Evolutionary conservation across 2,888 invertebrate genomes (phyloP).

Genomic region (Smittia aterrima): DNA sequence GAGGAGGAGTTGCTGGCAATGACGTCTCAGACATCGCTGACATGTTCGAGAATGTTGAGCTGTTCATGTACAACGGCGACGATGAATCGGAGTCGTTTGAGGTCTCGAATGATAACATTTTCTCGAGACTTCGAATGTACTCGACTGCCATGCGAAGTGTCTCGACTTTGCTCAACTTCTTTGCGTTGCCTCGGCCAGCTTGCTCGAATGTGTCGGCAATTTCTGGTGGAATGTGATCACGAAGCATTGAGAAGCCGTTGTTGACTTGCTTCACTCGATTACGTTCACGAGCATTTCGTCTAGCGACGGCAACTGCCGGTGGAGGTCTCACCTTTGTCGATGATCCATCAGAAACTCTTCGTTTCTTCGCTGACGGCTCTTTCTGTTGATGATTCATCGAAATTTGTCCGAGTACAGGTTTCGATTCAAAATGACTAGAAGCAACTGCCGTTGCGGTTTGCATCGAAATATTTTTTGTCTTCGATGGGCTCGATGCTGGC

Average conservation of each 20-base stretch:
- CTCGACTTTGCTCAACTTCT: constrained; percentile 84
- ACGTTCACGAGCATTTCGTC: constrained; percentile 87
- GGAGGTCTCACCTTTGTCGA: constrained; percentile 53
- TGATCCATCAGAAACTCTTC: constrained; percentile 32
- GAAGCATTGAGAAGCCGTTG: constrained; percentile 83
- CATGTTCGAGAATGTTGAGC: constrained; percentile 53
- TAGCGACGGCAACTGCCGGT: constrained; percentile 77
- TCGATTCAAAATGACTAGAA: constrained; percentile 10
- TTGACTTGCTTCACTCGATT: constrained; percentile 92
- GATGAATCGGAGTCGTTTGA: constrained; percentile 54
- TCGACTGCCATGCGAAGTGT: constrained; percentile 87
- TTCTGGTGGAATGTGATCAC: constrained; percentile 82
- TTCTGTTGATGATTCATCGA: constrained; percentile 35
- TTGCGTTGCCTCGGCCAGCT: constrained; percentile 66
- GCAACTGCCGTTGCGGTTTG: not conserved
- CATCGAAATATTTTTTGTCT: constrained; percentile 20
- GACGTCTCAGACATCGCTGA: constrained; percentile 54
- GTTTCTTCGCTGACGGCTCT: constrained; percentile 28
- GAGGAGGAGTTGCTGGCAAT: constrained; percentile 58
- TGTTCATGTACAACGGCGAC: constrained; percentile 50
- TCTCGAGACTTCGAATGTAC: constrained; percentile 79
- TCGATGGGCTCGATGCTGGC: not conserved
- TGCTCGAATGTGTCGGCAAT: constrained; percentile 69
- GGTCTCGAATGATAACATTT: constrained; percentile 67
- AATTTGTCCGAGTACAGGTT: constrained; percentile 35